These are phyloP conservation scores for Pachypsylla venusta DNA, from an alignment of 1,140 invertebrate genomes.

Conservation along the genomic window DNA sequence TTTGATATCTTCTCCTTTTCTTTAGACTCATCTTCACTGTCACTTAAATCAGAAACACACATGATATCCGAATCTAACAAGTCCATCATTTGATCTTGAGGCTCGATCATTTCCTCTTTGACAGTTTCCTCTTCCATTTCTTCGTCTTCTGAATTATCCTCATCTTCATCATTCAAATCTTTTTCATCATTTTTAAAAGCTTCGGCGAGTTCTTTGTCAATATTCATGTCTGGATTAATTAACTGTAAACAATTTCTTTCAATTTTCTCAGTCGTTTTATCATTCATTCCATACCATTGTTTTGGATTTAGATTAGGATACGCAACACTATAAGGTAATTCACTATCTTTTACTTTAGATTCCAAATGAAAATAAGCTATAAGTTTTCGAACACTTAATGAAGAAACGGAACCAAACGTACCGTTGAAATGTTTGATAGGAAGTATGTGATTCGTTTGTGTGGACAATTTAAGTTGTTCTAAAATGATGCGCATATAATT, in stretches of 20 bases:
- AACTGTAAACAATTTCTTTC: background rate
- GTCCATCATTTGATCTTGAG: too few relatives aligned
- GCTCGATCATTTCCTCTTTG: too few relatives aligned
- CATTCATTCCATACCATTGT: background rate
- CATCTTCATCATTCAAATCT: conserved; percentile 2
- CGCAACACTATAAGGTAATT: background rate
- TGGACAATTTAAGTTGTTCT: background rate
- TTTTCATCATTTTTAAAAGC: background rate
- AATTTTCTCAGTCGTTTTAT: background rate
- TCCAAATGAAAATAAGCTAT: background rate
- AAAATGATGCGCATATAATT: background rate
- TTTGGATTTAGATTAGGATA: background rate
- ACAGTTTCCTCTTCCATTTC: background rate
- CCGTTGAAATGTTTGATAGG: background rate
- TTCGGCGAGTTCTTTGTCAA: background rate
- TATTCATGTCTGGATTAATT: background rate
- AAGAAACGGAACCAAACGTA: background rate
- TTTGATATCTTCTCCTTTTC: too few relatives aligned
- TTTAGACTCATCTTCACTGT: too few relatives aligned
- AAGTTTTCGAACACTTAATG: background rate
- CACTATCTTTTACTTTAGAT: background rate
- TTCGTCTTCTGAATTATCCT: background rate
- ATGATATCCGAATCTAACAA: too few relatives aligned
- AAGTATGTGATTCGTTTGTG: background rate
- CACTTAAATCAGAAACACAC: too few relatives aligned